Evolutionary conservation across 2,797 vertebrate species (phyloP).

Genomic region (Pangasius mekongensis): DNA sequence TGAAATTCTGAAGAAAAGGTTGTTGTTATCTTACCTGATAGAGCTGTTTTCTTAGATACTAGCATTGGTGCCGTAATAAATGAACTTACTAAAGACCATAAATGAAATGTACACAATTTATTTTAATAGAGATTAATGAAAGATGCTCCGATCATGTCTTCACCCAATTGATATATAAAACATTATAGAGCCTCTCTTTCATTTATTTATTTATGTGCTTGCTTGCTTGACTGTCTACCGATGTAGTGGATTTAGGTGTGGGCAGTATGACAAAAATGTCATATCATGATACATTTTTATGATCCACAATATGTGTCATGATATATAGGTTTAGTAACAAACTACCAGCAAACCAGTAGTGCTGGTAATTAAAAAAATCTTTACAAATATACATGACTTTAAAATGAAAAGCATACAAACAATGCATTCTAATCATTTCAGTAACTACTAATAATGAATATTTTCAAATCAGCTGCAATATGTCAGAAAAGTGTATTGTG

Average conservation of each 20-base stretch:
- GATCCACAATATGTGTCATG: neutral
- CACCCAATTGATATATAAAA: neutral
- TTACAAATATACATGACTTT: neutral
- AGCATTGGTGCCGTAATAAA: neutral
- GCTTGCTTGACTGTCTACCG: neutral
- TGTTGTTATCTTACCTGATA: neutral
- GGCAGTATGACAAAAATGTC: neutral
- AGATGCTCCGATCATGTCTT: neutral
- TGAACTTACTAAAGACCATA: neutral
- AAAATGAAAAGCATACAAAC: neutral
- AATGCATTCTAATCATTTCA: neutral
- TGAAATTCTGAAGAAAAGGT: constrained; percentile 3
- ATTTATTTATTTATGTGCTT: neutral
- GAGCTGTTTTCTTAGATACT: neutral
- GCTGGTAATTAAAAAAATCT: neutral
- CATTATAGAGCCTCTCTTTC: neutral
- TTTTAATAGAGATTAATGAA: neutral
- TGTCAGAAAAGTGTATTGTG: neutral
- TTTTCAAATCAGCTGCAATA: neutral
- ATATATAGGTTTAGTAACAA: neutral
- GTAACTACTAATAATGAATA: neutral
- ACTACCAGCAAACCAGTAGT: neutral
- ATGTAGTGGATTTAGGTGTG: neutral
- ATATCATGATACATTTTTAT: neutral
- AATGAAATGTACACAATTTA: neutral